Evolutionary conservation across 1,140 invertebrate species (phyloP).

Genomic region (Carposina sasakii): DNA sequence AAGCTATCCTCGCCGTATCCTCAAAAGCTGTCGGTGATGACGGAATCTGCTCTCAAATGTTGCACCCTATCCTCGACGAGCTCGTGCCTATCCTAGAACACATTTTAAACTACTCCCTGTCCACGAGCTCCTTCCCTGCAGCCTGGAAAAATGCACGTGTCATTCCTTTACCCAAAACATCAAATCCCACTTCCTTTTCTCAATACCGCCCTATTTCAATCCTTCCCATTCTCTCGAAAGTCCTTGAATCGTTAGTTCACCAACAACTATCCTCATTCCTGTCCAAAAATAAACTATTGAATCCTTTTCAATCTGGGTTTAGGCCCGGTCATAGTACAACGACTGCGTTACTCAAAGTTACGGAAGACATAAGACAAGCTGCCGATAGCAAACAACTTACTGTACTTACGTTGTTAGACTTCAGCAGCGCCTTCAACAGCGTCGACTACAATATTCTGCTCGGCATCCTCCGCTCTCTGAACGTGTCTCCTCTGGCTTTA

Average conservation of each 20-base stretch:
- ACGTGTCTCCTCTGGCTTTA: background rate
- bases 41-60: background rate
- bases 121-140: background rate
- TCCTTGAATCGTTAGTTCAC: background rate
- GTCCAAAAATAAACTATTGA: background rate
- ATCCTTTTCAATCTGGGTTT: background rate
- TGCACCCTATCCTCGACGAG: background rate
- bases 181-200: background rate
- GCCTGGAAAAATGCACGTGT: background rate
- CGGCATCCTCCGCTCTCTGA: background rate
- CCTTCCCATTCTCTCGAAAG: constrained; percentile 1
- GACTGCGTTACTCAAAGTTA: background rate
- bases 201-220: constrained; percentile 4
- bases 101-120: background rate
- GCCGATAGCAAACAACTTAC: background rate
- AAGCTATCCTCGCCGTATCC: background rate
- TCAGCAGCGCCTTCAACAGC: constrained; percentile 1
- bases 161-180: constrained; percentile 3
- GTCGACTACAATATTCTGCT: constrained; percentile 1
- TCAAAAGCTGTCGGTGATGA: background rate
- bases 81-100: background rate
- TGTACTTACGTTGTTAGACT: background rate
- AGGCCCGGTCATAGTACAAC: background rate
- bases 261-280: background rate
- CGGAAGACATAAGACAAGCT: background rate